A percentile compares a stretch with the other conserved stretches of the same genome.
Conservation (phyloP, 1,140 invertebrate genomes). For the Atta colombica region DNA sequence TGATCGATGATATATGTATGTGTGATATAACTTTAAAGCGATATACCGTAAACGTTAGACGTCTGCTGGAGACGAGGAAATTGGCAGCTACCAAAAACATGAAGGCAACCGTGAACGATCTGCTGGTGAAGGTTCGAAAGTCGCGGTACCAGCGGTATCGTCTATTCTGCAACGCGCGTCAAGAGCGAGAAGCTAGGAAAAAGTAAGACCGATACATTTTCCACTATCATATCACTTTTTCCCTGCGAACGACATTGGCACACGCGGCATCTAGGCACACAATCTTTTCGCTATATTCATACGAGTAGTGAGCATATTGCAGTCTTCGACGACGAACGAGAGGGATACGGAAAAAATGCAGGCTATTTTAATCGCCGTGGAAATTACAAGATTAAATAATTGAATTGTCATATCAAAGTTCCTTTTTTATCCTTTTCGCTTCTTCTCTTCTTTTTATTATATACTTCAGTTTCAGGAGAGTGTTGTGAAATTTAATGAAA, state of each 20-base stretch:
- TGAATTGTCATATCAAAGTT: not conserved
- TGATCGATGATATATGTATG: constrained; percentile 37
- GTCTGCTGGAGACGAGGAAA: constrained; percentile 59
- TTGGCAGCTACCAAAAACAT: constrained; percentile 60
- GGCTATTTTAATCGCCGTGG: not conserved
- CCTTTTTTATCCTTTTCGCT: not conserved
- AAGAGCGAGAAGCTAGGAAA: constrained; percentile 71
- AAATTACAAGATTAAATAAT: not conserved
- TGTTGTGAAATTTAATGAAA: not conserved
- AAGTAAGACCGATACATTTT: constrained; percentile 75
- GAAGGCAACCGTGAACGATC: constrained; percentile 58
- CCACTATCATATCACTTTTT: constrained; percentile 56
- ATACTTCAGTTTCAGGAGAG: not conserved
- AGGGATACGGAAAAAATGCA: not conserved
- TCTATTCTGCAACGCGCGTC: constrained; percentile 78
- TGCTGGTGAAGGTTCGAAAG: constrained; percentile 73
- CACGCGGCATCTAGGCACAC: constrained; percentile 46
- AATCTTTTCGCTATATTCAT: constrained; percentile 12
- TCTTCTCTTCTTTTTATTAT: no score
- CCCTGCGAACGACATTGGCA: constrained; percentile 14
- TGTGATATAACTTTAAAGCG: constrained; percentile 32
- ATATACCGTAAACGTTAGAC: constrained; percentile 25
- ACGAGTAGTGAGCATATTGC: not conserved
- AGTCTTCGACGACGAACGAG: not conserved
- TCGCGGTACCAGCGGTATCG: constrained; percentile 81